Base-by-base conservation (phyloP, 2,113 vertebrate species). In the Origma solitaria region DNA sequence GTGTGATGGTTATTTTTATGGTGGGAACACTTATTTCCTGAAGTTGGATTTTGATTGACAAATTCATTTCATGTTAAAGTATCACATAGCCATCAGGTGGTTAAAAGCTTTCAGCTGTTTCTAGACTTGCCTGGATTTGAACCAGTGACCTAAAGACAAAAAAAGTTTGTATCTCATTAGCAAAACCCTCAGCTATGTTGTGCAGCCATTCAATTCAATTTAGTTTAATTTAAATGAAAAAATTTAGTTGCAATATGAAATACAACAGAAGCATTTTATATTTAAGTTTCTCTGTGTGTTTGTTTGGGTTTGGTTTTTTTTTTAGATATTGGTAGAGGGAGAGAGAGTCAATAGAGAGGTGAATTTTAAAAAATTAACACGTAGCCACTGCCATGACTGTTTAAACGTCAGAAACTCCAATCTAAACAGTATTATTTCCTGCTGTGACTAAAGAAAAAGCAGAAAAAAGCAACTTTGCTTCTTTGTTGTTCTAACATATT, bases 41-140 rank as follows among this genome's bases (percentile, higher is more conserved):
- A 70, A 86, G 75, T 58, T 88, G 66, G 33, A 65, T 91, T 95
- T 95, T 93, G 91, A 94, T 75, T 94, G 79, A 87, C 91, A 93
- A 79, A 75, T 47, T 66, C 60, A 95, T 90, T 95, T 92, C 77
- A 54, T 93, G 56, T 86, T 91, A 62, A 68, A 77, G 81, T 87
- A 94, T 88, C 79, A 56, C 61, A 72, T 62, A 95, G 77, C 80
- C 73, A 94, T 94, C 84, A 93, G 68, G 81, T 91, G 49, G 65
- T 88, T 91, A 97, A 95, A 96, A 95, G 91, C 86, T 95, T 96
- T 91, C 96, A 96, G 82, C 88, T 94, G 83, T 94, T 95, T 86
- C 71, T 82, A 83, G 75, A 75, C 49, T 91, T 89, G 47, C 35
- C 42, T 86, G 51, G 72, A 73, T 96, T 92, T 93, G 75, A 95